These are phyloP conservation scores for Morpho helenor DNA, from an alignment of 2,888 invertebrate species.

Conservation along the genomic window DNA sequence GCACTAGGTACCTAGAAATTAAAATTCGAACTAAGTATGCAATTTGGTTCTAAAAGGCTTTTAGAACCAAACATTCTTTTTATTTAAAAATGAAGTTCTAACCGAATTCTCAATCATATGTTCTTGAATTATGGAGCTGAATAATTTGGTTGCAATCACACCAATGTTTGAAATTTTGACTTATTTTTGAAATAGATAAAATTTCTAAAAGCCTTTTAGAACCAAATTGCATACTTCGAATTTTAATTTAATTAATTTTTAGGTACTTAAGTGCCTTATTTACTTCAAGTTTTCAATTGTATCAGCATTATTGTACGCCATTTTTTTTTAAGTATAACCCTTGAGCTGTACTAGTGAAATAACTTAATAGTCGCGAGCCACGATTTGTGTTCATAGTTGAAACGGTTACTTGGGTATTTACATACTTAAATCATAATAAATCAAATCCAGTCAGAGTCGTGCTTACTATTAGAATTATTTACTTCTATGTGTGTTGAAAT, in stretches of 20 bases:
- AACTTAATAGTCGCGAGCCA: slow-evolving; percentile 62
- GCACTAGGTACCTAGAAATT: too few relatives aligned
- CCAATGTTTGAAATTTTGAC: slow-evolving; percentile 40
- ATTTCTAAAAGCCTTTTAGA: too few relatives aligned
- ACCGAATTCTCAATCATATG: slow-evolving; percentile 41
- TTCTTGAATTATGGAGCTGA: slow-evolving; percentile 9
- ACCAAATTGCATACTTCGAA: slow-evolving; percentile 67
- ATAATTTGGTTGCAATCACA: slow-evolving; percentile 50
- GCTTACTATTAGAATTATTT: slow-evolving; percentile 42
- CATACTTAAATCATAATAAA: slow-evolving; percentile 51
- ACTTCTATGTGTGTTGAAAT: slow-evolving; percentile 68
- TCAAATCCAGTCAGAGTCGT: slow-evolving; percentile 46
- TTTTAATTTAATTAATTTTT: too few relatives aligned
- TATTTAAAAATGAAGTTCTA: slow-evolving; percentile 28
- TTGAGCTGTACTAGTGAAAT: slow-evolving; percentile 61
- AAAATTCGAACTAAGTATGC: too few relatives aligned
- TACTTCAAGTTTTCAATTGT: slow-evolving; percentile 23
- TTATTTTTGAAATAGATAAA: slow-evolving; percentile 40
- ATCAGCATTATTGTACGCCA: slow-evolving; percentile 54
- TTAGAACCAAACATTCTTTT: slow-evolving; percentile 33
- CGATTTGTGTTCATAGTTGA: slow-evolving; percentile 74
- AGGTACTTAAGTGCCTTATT: too few relatives aligned
- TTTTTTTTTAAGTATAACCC: slow-evolving; percentile 52
- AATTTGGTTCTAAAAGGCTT: too few relatives aligned
- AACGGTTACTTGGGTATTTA: slow-evolving; percentile 62